Percentiles rank a stretch among this genome's conserved stretches.
These are phyloP conservation scores for Urocitellus parryii DNA, from an alignment of 2,113 vertebrate species.

Conservation along the genomic window DNA sequence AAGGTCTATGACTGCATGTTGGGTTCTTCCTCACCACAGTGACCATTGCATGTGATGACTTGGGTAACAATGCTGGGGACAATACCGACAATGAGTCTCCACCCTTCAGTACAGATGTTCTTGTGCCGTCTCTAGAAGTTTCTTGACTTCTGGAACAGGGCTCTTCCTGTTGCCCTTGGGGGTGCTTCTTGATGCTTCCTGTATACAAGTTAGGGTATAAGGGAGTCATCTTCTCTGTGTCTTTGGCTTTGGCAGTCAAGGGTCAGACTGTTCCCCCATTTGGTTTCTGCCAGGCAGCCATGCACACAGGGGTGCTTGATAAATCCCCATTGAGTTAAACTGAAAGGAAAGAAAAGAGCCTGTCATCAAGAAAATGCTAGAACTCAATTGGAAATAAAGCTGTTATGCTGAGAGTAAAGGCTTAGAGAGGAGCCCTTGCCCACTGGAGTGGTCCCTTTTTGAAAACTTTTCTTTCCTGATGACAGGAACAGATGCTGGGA, in stretches of 20 bases:
- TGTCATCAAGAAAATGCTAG: not conserved
- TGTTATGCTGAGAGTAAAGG: not conserved
- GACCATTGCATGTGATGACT: not conserved
- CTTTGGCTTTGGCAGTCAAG: not conserved
- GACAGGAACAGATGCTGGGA: not conserved
- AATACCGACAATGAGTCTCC: not conserved
- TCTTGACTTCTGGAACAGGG: not conserved
- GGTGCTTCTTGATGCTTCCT: not conserved
- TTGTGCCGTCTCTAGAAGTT: not conserved
- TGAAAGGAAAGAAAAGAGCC: not conserved
- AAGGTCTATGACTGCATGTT: not conserved
- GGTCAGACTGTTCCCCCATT: not conserved
- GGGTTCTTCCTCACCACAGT: not conserved
- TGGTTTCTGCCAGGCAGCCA: not conserved
- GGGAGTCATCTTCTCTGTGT: not conserved
- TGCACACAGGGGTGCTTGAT: not conserved
- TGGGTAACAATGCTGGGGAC: not conserved
- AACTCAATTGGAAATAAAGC: not conserved
- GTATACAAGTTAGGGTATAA: not conserved
- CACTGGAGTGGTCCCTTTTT: not conserved
- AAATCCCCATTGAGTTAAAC: not conserved
- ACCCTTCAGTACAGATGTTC: not conserved
- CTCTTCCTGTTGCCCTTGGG: rapidly evolving
- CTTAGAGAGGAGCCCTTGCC: not conserved
- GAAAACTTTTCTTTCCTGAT: not conserved